Evolutionary conservation across 2,113 vertebrate genomes (phyloP).

Genomic region (Gila orcuttii): DNA sequence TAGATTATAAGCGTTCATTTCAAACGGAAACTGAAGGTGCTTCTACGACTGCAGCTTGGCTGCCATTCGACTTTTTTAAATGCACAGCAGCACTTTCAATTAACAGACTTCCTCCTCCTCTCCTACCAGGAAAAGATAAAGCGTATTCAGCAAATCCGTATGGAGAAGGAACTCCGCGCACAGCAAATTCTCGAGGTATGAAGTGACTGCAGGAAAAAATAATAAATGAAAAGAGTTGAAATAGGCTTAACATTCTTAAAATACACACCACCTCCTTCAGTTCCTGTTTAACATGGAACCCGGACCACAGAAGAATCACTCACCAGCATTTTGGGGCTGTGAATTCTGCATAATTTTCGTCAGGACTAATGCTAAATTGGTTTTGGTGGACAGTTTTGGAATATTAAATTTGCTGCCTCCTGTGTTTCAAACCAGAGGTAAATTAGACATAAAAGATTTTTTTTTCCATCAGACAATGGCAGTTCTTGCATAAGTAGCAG

Average conservation of each 20-base stretch:
- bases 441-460: slow-evolving; percentile 79
- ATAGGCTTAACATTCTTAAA: slow-evolving; percentile 70
- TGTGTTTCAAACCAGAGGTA: slow-evolving; percentile 77
- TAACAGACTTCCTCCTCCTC: slow-evolving; percentile 56
- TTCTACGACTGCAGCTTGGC: slow-evolving; percentile 15
- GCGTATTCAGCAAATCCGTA: slow-evolving; percentile 97
- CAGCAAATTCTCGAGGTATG: slow-evolving; percentile 98
- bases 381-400: slow-evolving; percentile 79
- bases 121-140: slow-evolving; percentile 94
- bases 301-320: slow-evolving; percentile 44
- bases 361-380: slow-evolving; percentile 81
- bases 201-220: slow-evolving; percentile 58
- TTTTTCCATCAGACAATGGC: slow-evolving; percentile 72
- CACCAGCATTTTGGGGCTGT: slow-evolving; percentile 75
- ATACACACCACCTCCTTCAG: slow-evolving; percentile 28
- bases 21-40: not conserved
- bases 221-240: slow-evolving; percentile 38
- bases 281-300: slow-evolving; percentile 51
- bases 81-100: slow-evolving; percentile 60
- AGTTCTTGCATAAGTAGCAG: slow-evolving; percentile 79
- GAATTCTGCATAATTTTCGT: slow-evolving; percentile 73
- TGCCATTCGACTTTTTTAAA: slow-evolving; percentile 47
- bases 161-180: slow-evolving; percentile 98
- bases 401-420: slow-evolving; percentile 79
- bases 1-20: not conserved